Evolutionary conservation across 2,888 invertebrate genomes (phyloP).

Genomic region (Hipparchia semele): DNA sequence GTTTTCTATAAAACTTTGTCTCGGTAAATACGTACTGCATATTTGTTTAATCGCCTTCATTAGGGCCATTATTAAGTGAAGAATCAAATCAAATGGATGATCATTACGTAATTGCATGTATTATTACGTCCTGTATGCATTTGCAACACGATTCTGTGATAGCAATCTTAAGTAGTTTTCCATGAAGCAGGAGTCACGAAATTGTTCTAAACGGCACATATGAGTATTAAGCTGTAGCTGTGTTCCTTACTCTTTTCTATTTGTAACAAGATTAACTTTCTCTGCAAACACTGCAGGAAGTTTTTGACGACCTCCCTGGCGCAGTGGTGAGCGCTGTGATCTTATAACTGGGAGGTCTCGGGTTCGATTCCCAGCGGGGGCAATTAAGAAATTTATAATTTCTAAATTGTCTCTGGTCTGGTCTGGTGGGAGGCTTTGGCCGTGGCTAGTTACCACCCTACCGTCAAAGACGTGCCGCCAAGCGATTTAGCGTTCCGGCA

Average conservation of each 20-base stretch:
- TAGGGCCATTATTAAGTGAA: constrained; percentile 35
- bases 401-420: too few relatives aligned
- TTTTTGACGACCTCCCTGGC: too few relatives aligned
- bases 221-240: not conserved
- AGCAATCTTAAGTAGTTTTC: constrained; percentile 32
- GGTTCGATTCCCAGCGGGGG: too few relatives aligned
- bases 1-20: too few relatives aligned
- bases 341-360: too few relatives aligned
- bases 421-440: too few relatives aligned
- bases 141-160: constrained; percentile 41
- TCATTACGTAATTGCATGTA: constrained; percentile 39
- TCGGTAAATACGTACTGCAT: not conserved
- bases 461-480: too few relatives aligned
- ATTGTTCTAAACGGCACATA: constrained; percentile 3
- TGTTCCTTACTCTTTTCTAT: not conserved
- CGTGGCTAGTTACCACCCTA: too few relatives aligned
- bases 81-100: constrained; percentile 33
- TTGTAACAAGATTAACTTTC: not conserved
- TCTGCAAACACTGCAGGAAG: not conserved
- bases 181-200: constrained; percentile 32
- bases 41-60: constrained; percentile 34
- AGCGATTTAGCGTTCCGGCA: too few relatives aligned
- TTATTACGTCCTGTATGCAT: constrained; percentile 43
- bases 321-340: too few relatives aligned
- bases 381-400: too few relatives aligned